Base-by-base conservation (phyloP, 2,113 vertebrate genomes). In the Nicator chloris region DNA sequence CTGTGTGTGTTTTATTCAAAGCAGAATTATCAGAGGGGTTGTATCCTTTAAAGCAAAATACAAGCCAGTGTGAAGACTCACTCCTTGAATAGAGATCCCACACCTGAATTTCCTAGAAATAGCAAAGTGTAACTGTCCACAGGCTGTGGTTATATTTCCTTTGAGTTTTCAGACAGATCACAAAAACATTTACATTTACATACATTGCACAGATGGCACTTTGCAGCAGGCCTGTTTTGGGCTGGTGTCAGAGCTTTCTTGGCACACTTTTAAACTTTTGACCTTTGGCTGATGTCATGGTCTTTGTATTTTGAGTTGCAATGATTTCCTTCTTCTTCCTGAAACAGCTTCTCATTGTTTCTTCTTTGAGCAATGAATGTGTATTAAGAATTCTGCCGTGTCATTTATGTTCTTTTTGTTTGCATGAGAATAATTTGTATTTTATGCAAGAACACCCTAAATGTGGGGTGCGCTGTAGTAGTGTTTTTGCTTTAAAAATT, bases 261-360 rank as follows among this genome's bases (percentile, higher is more conserved):
- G 78, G 66, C 90, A 69, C 49, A 42, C 73, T 93, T 77, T 68
- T 90, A 64, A 92, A 95, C 87, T 95, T 90, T 39, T 86, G 93
- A 97, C 94, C 92, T 91, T 92, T 90, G 56, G n/a, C 76, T 79
- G 4, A 77, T 91, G 16, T 82, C 39, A 23, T 31, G 42, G 8
- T 61, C 90, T 93, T 93, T 83, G 86, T 89, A 17, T 79, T 92
- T 83, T 56, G 37, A 40, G 31, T 79, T 72, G 64, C 40, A 65
- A 21, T 56, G 28, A 84, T 89, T 87, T 95, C 59, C 42, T 81
- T 47, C 53, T 87, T 84, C 78, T 85, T 88, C 18, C 56, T 64
- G 47, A 81, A 90, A 71, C 68, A 88, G 35, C 76, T 93, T 75
- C 26, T 80, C 86, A 53, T 37, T 78, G 57, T 87, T 91, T 85